Evolutionary conservation across 2,797 vertebrate species (phyloP).

Genomic region (Otus scops): DNA sequence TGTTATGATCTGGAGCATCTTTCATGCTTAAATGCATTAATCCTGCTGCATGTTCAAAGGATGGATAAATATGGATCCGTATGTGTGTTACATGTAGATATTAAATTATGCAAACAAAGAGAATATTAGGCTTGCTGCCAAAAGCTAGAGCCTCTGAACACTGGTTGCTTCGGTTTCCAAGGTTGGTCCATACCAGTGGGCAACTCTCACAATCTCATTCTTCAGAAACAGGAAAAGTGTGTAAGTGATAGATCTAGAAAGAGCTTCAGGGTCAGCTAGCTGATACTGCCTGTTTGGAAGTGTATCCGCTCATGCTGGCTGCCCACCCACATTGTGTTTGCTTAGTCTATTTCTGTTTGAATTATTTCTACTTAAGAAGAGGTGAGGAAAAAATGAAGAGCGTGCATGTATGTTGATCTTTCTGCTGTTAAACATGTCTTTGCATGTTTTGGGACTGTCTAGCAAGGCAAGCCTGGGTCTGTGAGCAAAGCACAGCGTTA

Average conservation of each 20-base stretch:
- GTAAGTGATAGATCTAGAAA: neutral
- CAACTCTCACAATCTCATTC: neutral
- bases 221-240: neutral
- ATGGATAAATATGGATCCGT: neutral
- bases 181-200: neutral
- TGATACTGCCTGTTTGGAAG: neutral
- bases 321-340: neutral
- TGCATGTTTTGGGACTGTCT: neutral
- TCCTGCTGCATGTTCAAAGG: neutral
- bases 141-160: neutral
- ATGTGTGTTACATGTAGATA: constrained; percentile 1
- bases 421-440: neutral
- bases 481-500: neutral
- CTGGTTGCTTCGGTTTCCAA: neutral
- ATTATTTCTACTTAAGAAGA: neutral
- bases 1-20: neutral
- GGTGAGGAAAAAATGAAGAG: neutral
- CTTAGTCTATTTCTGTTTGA: neutral
- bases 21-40: neutral
- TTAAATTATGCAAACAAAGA: constrained; percentile 10
- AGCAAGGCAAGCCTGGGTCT: neutral
- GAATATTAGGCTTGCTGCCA: neutral
- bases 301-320: neutral
- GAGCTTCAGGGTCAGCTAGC: neutral
- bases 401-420: neutral